phyloP scores from a whole-genome alignment of 1,140 invertebrate species.

The Scaptomyza montana region DNA sequence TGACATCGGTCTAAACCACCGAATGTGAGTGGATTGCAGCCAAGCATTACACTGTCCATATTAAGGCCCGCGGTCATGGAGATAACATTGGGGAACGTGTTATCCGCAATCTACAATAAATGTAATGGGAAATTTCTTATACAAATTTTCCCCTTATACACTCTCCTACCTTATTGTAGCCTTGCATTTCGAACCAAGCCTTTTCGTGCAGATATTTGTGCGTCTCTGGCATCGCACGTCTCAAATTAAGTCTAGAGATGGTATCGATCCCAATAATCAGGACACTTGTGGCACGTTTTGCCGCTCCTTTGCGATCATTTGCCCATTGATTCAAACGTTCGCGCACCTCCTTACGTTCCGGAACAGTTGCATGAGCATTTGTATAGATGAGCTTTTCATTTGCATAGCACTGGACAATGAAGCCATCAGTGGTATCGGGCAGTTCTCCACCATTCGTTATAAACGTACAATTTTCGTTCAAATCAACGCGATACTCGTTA shows the following conservation, averaged over 20 bases:
- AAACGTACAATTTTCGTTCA: conserved; percentile 53
- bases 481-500: too few species aligned
- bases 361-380: conserved; percentile 61
- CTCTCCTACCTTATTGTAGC: conserved; percentile 84
- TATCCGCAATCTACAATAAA: conserved; percentile 86
- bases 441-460: conserved; percentile 72
- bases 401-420: conserved; percentile 83
- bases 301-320: background rate
- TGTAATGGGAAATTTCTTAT: too few species aligned
- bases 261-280: conserved; percentile 91
- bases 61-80: conserved; percentile 88
- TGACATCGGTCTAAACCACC: conserved; percentile 86
- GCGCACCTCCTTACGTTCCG: conserved; percentile 26
- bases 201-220: conserved; percentile 86
- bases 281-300: conserved; percentile 80
- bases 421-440: conserved; percentile 79
- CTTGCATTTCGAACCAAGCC: conserved; percentile 84
- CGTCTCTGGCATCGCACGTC: conserved; percentile 89
- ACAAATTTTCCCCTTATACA: too few species aligned
- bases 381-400: conserved; percentile 58
- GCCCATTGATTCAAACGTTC: conserved; percentile 43
- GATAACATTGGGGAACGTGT: conserved; percentile 92
- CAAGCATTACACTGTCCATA: conserved; percentile 79
- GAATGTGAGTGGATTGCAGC: conserved; percentile 84
- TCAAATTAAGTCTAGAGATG: conserved; percentile 90